phyloP scores from a whole-genome alignment of 1,140 invertebrate species.

The Brachionus rubens region DNA sequence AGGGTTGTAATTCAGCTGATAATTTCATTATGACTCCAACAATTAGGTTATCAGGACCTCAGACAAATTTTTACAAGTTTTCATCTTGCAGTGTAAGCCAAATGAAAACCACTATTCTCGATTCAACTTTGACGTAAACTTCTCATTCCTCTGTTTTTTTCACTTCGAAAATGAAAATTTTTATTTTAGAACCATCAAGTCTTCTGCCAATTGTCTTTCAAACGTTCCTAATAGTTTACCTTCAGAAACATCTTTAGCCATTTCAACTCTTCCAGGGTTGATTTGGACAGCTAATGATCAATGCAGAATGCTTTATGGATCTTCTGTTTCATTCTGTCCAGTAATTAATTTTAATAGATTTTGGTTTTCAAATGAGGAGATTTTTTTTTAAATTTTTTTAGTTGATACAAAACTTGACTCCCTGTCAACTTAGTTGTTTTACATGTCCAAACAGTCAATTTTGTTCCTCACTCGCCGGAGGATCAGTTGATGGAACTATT shows the following conservation, averaged over 20 bases:
- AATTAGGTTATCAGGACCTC: background rate
- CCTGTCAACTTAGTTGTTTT: background rate
- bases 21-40: slow-evolving; percentile 27
- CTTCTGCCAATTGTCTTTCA: background rate
- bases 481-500: background rate
- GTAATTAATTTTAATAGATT: slow-evolving; percentile 7
- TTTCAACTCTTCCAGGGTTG: background rate
- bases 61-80: slow-evolving; percentile 32
- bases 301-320: slow-evolving; percentile 4
- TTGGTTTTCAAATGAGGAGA: background rate
- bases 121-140: slow-evolving; percentile 2
- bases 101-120: background rate
- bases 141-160: background rate
- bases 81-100: background rate
- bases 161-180: background rate
- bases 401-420: background rate
- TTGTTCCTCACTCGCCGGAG: background rate
- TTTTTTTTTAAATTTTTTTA: background rate
- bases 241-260: background rate
- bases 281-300: slow-evolving; percentile 27
- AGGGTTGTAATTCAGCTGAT: background rate
- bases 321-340: too few relatives aligned
- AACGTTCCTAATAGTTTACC: slow-evolving; percentile 8
- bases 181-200: background rate
- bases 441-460: background rate